These are phyloP conservation scores for Thunnus maccoyii DNA, from an alignment of 2,113 vertebrate genomes.

Conservation along the genomic window DNA sequence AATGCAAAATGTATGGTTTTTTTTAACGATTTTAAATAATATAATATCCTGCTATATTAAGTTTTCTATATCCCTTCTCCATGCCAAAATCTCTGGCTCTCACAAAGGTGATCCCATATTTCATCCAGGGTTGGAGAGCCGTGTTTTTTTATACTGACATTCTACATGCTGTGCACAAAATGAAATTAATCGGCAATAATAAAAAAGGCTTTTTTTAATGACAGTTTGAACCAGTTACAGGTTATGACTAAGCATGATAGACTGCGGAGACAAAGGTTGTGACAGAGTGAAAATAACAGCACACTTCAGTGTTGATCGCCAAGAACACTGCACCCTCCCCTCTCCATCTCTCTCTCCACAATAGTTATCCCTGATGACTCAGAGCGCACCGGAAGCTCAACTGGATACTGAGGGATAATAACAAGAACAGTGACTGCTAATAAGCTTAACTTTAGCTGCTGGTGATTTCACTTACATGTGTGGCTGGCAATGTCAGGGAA, in stretches of 20 bases:
- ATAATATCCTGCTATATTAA: not conserved
- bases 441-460: conserved; percentile 34
- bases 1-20: conserved; percentile 21
- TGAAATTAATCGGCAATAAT: not conserved
- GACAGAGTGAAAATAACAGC: conserved; percentile 45
- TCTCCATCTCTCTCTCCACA: not conserved
- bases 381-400: conserved; percentile 50
- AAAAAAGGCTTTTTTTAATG: not conserved
- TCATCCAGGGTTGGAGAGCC: not conserved
- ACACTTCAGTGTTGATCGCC: conserved; percentile 25
- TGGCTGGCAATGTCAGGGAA: not conserved
- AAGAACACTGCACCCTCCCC: conserved; percentile 41
- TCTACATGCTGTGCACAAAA: conserved; percentile 5
- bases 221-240: not conserved
- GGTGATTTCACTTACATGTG: conserved; percentile 24
- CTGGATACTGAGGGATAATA: conserved; percentile 39
- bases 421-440: conserved; percentile 48
- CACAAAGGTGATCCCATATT: conserved; percentile 2
- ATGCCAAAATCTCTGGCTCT: not conserved
- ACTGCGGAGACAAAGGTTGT: conserved; percentile 30
- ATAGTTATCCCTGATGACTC: conserved; percentile 64
- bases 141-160: not conserved
- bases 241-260: conserved; percentile 16
- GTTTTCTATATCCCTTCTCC: not conserved
- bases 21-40: too few species aligned